Conservation (phyloP, 2,113 vertebrate genomes). For the Monopterus albus region DNA sequence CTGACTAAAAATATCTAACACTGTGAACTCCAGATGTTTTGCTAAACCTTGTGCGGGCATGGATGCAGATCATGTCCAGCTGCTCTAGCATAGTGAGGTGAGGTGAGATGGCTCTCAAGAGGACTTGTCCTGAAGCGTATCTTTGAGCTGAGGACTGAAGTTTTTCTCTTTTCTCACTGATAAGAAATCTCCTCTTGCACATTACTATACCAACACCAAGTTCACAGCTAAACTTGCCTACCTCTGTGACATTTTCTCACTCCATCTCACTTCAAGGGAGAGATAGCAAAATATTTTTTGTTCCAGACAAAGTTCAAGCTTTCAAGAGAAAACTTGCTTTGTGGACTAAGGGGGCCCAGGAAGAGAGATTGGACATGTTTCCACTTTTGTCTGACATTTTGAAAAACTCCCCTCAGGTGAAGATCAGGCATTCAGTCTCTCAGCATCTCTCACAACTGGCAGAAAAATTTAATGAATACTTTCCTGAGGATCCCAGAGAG, state of each 20-base stretch:
- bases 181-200: not conserved
- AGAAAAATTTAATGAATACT: slow-evolving; percentile 8
- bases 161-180: not conserved
- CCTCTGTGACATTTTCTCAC: not conserved
- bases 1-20: no score
- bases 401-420: slow-evolving; percentile 11
- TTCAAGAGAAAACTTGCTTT: no score
- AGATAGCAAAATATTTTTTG: slow-evolving; percentile 5
- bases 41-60: slow-evolving; percentile 7
- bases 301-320: slow-evolving; percentile 7
- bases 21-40: slow-evolving; percentile 22
- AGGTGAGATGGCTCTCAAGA: slow-evolving; percentile 29
- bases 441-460: slow-evolving; percentile 25
- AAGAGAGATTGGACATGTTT: slow-evolving; percentile 20
- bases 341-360: slow-evolving; percentile 1
- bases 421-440: slow-evolving; percentile 21
- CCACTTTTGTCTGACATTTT: slow-evolving; percentile 20
- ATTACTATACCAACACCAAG: not conserved
- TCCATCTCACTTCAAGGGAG: slow-evolving; percentile 2
- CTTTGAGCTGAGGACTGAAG: slow-evolving; percentile 20
- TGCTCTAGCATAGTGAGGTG: slow-evolving; percentile 30
- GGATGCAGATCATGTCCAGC: slow-evolving; percentile 22
- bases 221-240: not conserved
- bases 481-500: slow-evolving; percentile 35
- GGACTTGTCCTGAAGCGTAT: slow-evolving; percentile 10